Base-by-base conservation (phyloP, 1,140 invertebrate species). In the Cotesia glomerata region DNA sequence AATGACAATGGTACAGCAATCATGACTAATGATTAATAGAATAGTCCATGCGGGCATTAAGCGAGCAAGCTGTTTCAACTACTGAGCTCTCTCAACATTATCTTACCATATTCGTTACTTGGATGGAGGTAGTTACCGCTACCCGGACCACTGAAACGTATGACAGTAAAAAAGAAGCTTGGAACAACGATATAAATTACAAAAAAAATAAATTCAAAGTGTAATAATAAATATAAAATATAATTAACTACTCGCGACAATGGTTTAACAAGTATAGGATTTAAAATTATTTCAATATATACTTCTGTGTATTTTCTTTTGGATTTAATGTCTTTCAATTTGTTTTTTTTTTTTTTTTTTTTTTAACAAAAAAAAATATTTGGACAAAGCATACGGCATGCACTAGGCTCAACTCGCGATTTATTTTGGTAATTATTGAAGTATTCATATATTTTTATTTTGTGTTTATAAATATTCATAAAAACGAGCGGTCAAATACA, bases 111-210 rank as follows among this genome's bases (percentile, higher is more conserved):
- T 83, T 86, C 84, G 75, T 79, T 84, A 84, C 86, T 88, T 77
- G 88, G 87, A 84, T 88, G 88, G 58, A 88, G 87, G 82, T 86
- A 88, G 80, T 88, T 88, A 85, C 84, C 83, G 84, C 86, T 86
- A 85, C 82, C 84, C 77, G 85, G 84, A 82, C 86, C 87, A 85
- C 88, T 88, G 88, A 87, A 88, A 88, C 82, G 85, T 86, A 86
- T 78, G 84, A 86, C 78, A 85, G 81, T 86, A 76, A 85, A 84
- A 82, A 87, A 84, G 80, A 78, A 81, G 78, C 80, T 74, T 79
- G 74, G 69, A 77, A 74, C 58, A 75, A 67, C 35, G 14, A n/a
- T 67, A 75, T 65, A 72, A 74, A 74, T 65, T 7, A 69, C 39
- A 61, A 16, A 49, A 59, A 52, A 34, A 64, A 51, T 45, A 45